A percentile compares a stretch with the other conserved stretches of the same genome.
These are phyloP conservation scores for Cylloceria caligata DNA, from an alignment of 2,888 invertebrate species.

Conservation along the genomic window DNA sequence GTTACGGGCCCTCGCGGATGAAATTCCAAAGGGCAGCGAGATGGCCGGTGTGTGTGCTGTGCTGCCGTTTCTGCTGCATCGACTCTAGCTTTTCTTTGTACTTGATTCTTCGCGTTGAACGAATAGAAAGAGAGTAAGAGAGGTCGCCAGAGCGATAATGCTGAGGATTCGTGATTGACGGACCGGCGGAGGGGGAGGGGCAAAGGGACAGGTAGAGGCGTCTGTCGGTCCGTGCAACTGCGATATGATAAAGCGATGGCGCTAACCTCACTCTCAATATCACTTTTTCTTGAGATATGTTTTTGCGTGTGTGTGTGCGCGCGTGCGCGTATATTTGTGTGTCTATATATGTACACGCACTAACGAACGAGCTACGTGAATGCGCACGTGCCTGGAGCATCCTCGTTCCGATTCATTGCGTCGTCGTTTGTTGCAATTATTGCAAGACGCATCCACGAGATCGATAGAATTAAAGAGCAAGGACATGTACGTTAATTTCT, in stretches of 20 bases:
- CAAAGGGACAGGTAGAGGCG: conserved; percentile 69
- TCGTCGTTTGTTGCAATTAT: conserved; percentile 1
- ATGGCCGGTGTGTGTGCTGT: conserved; percentile 30
- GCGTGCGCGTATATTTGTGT: too few species aligned
- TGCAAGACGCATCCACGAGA: not conserved
- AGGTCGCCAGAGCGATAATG: conserved; percentile 62
- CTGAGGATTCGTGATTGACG: conserved; percentile 68
- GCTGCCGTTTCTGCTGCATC: conserved; percentile 17
- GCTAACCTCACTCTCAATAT: conserved; percentile 71
- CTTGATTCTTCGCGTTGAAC: conserved; percentile 53
- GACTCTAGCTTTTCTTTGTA: conserved; percentile 21
- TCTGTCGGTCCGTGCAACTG: conserved; percentile 67
- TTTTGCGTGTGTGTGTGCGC: too few species aligned
- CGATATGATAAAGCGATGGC: conserved; percentile 77
- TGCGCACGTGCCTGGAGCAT: conserved; percentile 20
- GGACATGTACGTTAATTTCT: conserved; percentile 1
- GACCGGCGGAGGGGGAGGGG: conserved; percentile 39
- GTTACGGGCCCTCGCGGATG: conserved; percentile 59
- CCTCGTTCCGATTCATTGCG: conserved; percentile 36
- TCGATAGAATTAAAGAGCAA: conserved; percentile 41
- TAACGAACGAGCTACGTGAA: conserved; percentile 15
- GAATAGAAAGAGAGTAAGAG: conserved; percentile 28
- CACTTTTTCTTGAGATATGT: conserved; percentile 18
- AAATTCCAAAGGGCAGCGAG: conserved; percentile 66
- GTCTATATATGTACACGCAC: conserved; percentile 50